phyloP scores from a whole-genome alignment of 2,888 invertebrate species.

The Patella ulyssiponensis region DNA sequence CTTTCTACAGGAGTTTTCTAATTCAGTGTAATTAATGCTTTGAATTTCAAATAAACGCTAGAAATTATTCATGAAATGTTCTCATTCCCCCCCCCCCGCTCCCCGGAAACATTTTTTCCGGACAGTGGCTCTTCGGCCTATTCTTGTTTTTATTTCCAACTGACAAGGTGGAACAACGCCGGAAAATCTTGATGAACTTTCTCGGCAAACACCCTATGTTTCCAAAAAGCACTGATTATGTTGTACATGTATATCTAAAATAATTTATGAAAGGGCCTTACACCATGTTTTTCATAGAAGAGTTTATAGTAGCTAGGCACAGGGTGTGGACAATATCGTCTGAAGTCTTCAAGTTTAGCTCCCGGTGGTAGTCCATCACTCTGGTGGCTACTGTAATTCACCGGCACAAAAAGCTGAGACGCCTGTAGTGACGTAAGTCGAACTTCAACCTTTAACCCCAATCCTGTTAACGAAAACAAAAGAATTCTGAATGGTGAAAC shows the following conservation, averaged over 20 bases:
- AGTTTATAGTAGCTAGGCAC: conserved; percentile 66
- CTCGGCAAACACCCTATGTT: background rate
- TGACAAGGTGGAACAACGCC: too few relatives aligned
- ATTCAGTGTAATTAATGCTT: too few relatives aligned
- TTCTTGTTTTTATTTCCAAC: too few relatives aligned
- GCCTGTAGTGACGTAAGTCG: conserved; percentile 53
- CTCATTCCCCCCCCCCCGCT: too few relatives aligned
- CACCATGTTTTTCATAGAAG: conserved; percentile 58
- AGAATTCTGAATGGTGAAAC: too few relatives aligned
- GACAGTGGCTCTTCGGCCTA: too few relatives aligned
- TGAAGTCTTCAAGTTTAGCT: conserved; percentile 40
- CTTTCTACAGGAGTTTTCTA: too few relatives aligned
- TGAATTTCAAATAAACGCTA: too few relatives aligned
- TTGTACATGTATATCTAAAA: background rate
- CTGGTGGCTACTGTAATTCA: conserved; percentile 46
- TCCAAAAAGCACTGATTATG: background rate
- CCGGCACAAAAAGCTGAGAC: conserved; percentile 50
- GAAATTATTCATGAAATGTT: too few relatives aligned
- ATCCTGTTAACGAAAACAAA: conserved; percentile 23
- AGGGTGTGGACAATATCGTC: conserved; percentile 65
- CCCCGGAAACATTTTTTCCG: too few relatives aligned
- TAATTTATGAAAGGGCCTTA: conserved; percentile 30
- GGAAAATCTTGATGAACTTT: too few relatives aligned
- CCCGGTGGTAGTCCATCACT: conserved; percentile 41
- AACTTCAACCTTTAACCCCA: conserved; percentile 53